Conservation (phyloP, 2,888 invertebrate species). For the Stenodema calcarata region DNA sequence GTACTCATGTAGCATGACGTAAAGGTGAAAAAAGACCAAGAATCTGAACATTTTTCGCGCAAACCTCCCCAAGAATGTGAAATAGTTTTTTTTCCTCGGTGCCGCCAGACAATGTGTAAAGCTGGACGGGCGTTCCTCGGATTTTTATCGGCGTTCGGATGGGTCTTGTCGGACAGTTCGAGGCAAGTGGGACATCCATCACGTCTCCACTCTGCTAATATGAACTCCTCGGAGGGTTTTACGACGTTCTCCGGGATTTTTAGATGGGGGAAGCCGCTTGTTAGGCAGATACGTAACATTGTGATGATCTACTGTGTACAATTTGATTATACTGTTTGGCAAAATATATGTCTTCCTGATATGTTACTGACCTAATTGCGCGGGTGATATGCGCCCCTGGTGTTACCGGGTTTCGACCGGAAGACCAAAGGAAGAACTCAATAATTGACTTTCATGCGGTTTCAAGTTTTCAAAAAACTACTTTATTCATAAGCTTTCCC, state of each 20-base stretch:
- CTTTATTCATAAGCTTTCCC: too few species aligned
- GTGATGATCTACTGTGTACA: too few species aligned
- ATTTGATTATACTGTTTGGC: too few species aligned
- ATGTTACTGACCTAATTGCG: too few species aligned
- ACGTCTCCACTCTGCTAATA: background rate
- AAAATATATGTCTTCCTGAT: too few species aligned
- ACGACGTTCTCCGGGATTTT: background rate
- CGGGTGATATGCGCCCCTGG: too few species aligned
- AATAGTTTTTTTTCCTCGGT: background rate
- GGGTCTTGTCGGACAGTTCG: background rate
- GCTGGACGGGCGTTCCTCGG: background rate
- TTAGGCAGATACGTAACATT: too few species aligned
- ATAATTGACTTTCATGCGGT: too few species aligned
- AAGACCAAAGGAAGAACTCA: too few species aligned
- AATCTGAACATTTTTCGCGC: background rate
- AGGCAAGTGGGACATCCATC: background rate
- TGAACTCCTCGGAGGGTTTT: background rate
- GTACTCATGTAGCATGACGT: background rate
- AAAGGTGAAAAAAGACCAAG: background rate
- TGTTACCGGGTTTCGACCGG: too few species aligned
- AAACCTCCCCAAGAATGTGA: background rate
- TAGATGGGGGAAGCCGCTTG: too few species aligned
- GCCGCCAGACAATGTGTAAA: background rate
- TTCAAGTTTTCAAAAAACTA: too few species aligned
- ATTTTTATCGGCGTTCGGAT: background rate